Conservation (phyloP, 2,797 vertebrate genomes). For the Hybognathus amarus region DNA sequence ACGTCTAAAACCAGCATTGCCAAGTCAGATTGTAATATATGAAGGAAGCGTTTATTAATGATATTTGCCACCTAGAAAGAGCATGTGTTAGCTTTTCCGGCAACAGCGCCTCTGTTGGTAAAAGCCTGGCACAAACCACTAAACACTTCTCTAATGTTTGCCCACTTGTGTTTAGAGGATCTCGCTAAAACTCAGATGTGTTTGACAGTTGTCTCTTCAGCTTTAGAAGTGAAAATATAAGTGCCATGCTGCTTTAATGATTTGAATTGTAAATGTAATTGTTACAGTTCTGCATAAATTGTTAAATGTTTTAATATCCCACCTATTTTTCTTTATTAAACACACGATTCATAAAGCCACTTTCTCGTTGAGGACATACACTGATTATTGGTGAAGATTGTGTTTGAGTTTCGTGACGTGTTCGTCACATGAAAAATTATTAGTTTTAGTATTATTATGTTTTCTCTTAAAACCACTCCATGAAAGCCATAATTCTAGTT, state of each 20-base stretch:
- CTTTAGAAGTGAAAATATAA: neutral
- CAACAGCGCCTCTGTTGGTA: constrained; percentile 76
- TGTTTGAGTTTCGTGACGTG: neutral
- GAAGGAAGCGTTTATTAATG: constrained; percentile 41
- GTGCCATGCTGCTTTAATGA: neutral
- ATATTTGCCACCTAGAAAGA: neutral
- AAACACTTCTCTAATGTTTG: neutral
- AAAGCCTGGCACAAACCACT: neutral
- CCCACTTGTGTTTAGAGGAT: neutral
- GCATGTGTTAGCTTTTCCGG: constrained; percentile 58
- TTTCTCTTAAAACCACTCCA: neutral
- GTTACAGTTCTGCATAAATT: neutral
- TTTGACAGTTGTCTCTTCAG: neutral
- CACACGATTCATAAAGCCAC: neutral
- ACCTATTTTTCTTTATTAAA: neutral
- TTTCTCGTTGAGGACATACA: neutral
- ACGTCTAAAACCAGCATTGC: neutral
- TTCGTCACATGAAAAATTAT: neutral
- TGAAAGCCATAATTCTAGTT: neutral
- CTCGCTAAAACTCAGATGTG: neutral
- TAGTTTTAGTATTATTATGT: too few species aligned
- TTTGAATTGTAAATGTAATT: neutral
- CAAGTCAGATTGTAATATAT: neutral
- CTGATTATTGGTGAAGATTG: neutral
- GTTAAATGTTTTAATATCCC: neutral